Conservation (phyloP, 1,140 invertebrate genomes). For the Drosophila sproati region DNA sequence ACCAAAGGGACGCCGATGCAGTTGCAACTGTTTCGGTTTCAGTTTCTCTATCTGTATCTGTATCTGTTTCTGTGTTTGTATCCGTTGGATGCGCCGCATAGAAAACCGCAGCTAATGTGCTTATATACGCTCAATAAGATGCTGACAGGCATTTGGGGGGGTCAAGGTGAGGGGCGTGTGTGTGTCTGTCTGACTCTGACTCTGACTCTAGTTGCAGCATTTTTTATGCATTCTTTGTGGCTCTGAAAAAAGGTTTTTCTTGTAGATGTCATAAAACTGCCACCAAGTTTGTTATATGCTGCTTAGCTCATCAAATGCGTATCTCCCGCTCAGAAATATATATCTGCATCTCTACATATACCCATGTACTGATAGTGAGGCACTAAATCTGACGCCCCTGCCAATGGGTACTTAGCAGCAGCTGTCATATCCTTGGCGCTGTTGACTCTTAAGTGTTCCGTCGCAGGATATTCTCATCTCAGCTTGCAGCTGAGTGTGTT, state of each 20-base stretch:
- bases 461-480: conserved; percentile 54
- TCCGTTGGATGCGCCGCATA: conserved; percentile 52
- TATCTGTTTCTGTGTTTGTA: conserved; percentile 14
- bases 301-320: conserved; percentile 34
- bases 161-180: conserved; percentile 63
- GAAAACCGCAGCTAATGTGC: conserved; percentile 75
- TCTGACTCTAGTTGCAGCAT: conserved; percentile 7
- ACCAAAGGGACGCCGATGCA: conserved; percentile 64
- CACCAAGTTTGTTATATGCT: conserved; percentile 46
- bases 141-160: conserved; percentile 68
- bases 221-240: conserved; percentile 31
- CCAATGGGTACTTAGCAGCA: conserved; percentile 75
- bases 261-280: conserved; percentile 72
- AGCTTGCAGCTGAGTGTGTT: conserved; percentile 23
- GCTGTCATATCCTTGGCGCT: conserved; percentile 65
- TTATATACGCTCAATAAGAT: conserved; percentile 79
- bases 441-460: conserved; percentile 39
- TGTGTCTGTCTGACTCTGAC: conserved; percentile 5
- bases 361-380: conserved; percentile 39
- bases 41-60: background rate
- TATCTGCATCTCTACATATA: conserved; percentile 47
- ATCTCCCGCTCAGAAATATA: conserved; percentile 32
- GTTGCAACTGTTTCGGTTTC: conserved; percentile 18
- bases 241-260: conserved; percentile 67
- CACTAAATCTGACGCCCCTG: conserved; percentile 79